Evolutionary conservation across 2,888 invertebrate species (phyloP).

Genomic region (Caenorhabditis japonica): DNA sequence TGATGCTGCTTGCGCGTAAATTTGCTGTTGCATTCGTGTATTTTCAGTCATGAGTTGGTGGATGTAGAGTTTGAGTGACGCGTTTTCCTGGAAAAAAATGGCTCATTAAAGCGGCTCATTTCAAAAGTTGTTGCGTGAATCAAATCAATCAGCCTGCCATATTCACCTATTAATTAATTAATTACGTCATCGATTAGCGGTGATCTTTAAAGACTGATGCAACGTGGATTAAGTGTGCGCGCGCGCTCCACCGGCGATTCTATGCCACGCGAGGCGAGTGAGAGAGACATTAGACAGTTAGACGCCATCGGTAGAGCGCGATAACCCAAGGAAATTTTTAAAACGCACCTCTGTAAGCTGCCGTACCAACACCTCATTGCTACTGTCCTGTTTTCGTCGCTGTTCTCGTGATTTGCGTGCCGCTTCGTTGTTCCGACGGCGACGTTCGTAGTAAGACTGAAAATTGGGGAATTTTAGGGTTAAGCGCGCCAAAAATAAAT

Average conservation of each 20-base stretch:
- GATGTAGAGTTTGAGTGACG: constrained; percentile 16
- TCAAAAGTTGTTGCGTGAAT: constrained; percentile 21
- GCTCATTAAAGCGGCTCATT: neutral
- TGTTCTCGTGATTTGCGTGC: constrained; percentile 78
- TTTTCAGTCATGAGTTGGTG: constrained; percentile 15
- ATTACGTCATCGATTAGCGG: constrained; percentile 51
- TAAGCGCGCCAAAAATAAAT: too few relatives aligned
- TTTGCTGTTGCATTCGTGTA: neutral
- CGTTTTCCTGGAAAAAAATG: constrained; percentile 41
- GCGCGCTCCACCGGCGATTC: constrained; percentile 2
- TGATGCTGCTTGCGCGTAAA: neutral
- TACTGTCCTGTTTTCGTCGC: constrained; percentile 77
- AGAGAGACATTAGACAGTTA: too few relatives aligned
- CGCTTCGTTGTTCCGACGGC: constrained; percentile 79
- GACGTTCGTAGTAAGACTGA: constrained; percentile 77
- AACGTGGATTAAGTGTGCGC: constrained; percentile 7
- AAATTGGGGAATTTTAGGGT: too few relatives aligned
- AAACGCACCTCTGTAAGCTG: neutral
- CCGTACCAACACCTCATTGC: constrained; percentile 6
- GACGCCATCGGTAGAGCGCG: too few relatives aligned
- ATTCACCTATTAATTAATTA: constrained; percentile 59
- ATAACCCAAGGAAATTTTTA: neutral
- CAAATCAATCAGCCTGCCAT: constrained; percentile 6
- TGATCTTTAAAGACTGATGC: constrained; percentile 12
- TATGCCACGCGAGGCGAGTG: neutral